Evolutionary conservation across 2,797 vertebrate species (phyloP).

Genomic region (Hippocampus kuda): DNA sequence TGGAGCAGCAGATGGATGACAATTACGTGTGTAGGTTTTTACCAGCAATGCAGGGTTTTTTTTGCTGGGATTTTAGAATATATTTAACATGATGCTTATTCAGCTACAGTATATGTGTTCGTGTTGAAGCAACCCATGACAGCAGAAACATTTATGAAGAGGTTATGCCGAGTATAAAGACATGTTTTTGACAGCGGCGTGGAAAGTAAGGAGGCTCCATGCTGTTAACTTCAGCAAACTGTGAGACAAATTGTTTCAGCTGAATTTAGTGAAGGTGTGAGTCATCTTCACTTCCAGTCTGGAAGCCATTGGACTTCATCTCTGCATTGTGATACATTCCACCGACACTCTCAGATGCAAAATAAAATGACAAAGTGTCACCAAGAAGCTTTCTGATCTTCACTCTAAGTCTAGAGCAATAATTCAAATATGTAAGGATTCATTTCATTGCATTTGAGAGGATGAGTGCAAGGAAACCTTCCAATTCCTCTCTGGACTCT

Average conservation of each 20-base stretch:
- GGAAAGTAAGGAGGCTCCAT: background rate
- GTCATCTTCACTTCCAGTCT: conserved; percentile 13
- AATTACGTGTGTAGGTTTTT: background rate
- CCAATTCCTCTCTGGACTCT: conserved; percentile 18
- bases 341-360: conserved; percentile 6
- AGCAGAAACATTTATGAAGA: background rate
- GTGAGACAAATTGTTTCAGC: conserved; percentile 4
- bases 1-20: background rate
- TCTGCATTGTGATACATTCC: conserved; percentile 2
- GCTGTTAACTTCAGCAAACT: background rate
- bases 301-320: conserved; percentile 7
- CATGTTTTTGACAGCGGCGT: background rate
- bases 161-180: background rate
- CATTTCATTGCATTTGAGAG: conserved; percentile 28
- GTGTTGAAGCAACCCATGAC: background rate
- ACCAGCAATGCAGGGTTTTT: background rate
- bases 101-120: background rate
- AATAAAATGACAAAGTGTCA: conserved; percentile 30
- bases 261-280: conserved; percentile 9
- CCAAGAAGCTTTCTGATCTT: conserved; percentile 18
- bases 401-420: conserved; percentile 7
- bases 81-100: background rate
- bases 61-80: background rate
- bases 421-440: conserved; percentile 7
- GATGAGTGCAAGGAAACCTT: conserved; percentile 34